Percentiles rank a stretch among this genome's conserved stretches.
Evolutionary conservation across 53 echinoderm and acorn worm species (phyloP).

Genomic region (Henricia sp.): DNA sequence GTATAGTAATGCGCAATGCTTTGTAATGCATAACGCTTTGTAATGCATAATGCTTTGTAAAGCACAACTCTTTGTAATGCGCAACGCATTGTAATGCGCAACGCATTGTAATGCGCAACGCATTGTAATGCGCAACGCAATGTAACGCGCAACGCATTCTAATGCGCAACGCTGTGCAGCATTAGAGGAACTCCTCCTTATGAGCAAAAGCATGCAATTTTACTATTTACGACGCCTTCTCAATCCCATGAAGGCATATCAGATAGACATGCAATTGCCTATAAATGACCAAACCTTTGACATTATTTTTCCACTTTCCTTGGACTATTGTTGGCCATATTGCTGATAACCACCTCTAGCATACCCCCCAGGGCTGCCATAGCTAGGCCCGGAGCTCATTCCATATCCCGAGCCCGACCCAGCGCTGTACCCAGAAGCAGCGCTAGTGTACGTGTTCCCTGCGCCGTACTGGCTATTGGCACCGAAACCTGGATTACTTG

Average conservation of each 20-base stretch:
- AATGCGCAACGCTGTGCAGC: too few species aligned
- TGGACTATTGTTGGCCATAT: conserved; percentile 16
- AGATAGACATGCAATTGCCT: not conserved
- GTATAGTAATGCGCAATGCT: too few species aligned
- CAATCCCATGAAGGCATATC: not conserved
- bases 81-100: too few species aligned
- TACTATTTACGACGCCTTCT: too few species aligned
- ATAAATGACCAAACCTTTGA: not conserved
- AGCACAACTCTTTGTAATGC: too few species aligned
- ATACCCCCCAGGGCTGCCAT: conserved; percentile 9
- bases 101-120: too few species aligned
- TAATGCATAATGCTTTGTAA: too few species aligned
- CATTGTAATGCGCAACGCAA: too few species aligned
- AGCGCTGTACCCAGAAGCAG: conserved; percentile 27
- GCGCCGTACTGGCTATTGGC: conserved; percentile 11
- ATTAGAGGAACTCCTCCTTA: too few species aligned
- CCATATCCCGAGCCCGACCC: conserved; percentile 27
- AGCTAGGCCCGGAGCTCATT: conserved; percentile 15
- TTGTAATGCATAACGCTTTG: too few species aligned
- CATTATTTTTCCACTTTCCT: not conserved
- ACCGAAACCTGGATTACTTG: conserved; percentile 14
- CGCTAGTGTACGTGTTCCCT: conserved; percentile 4
- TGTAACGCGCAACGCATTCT: too few species aligned
- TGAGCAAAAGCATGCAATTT: too few species aligned
- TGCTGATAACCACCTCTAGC: conserved; percentile 31